Conservation (phyloP, 2,888 invertebrate genomes). For the Watsonalla cultraria region DNA sequence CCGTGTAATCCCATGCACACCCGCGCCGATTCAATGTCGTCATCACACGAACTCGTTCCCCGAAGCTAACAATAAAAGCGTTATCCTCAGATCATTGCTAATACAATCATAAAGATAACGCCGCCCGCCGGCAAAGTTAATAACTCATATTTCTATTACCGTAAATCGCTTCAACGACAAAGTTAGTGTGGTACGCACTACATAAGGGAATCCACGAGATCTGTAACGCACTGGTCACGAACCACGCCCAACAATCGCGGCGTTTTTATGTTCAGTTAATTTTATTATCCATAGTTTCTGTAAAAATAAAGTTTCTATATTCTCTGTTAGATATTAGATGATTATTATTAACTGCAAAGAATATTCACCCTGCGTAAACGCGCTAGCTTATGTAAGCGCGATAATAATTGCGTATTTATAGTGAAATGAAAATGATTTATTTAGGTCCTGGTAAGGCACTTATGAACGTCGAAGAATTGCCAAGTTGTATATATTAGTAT, state of each 20-base stretch:
- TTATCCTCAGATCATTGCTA: constrained; percentile 50
- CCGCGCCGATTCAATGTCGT: constrained; percentile 24
- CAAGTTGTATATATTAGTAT: too few species aligned
- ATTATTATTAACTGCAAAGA: too few species aligned
- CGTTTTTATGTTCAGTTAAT: not conserved
- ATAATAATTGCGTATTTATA: too few species aligned
- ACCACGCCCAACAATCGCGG: constrained; percentile 4
- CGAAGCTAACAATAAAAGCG: constrained; percentile 50
- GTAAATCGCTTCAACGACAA: constrained; percentile 43
- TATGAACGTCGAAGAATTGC: too few species aligned
- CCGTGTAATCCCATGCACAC: constrained; percentile 5
- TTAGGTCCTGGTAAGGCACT: too few species aligned
- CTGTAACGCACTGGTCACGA: not conserved
- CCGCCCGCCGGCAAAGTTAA: constrained; percentile 37
- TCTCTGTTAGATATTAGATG: too few species aligned
- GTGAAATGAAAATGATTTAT: too few species aligned
- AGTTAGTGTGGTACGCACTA: constrained; percentile 29
- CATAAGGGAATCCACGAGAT: not conserved
- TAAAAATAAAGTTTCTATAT: too few species aligned
- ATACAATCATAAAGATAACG: constrained; percentile 49
- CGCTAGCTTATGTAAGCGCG: too few species aligned
- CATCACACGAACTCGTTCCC: constrained; percentile 32
- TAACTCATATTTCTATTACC: constrained; percentile 64
- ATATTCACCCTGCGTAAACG: too few species aligned
- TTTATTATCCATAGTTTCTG: too few species aligned